These are phyloP conservation scores for Leptoteleia sp. DNA, from an alignment of 1,140 invertebrate species.

Conservation along the genomic window DNA sequence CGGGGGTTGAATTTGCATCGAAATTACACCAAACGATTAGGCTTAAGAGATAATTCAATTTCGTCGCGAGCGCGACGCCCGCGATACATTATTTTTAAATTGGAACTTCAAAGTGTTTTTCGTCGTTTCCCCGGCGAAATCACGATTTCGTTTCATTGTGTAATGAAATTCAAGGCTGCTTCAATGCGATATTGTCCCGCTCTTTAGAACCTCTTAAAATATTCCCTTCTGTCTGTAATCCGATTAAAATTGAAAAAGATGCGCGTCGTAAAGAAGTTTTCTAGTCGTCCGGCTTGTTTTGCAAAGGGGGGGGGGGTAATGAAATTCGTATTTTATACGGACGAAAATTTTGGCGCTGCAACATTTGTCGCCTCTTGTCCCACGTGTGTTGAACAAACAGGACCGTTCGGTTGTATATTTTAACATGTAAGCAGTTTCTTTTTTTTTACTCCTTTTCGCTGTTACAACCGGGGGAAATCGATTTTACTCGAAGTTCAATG, in stretches of 20 bases:
- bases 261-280: constrained; percentile 21
- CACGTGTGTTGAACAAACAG: too few species aligned
- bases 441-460: too few species aligned
- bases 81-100: background rate
- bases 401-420: too few species aligned
- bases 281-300: constrained; percentile 19
- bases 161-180: constrained; percentile 48
- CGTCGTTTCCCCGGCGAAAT: constrained; percentile 4
- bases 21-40: constrained; percentile 27
- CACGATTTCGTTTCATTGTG: constrained; percentile 32
- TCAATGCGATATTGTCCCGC: constrained; percentile 37
- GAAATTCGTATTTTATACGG: constrained; percentile 3
- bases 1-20: background rate
- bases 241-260: constrained; percentile 57
- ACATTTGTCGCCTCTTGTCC: too few species aligned
- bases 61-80: background rate
- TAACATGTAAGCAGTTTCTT: too few species aligned
- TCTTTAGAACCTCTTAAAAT: constrained; percentile 41
- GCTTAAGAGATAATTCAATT: constrained; percentile 25
- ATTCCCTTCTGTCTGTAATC: constrained; percentile 32
- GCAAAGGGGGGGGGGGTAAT: constrained; percentile 11
- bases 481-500: background rate
- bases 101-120: constrained; percentile 42
- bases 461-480: too few species aligned
- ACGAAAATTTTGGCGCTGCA: background rate